Conservation (phyloP, 2,888 invertebrate species). For the Caenorhabditis afra region DNA sequence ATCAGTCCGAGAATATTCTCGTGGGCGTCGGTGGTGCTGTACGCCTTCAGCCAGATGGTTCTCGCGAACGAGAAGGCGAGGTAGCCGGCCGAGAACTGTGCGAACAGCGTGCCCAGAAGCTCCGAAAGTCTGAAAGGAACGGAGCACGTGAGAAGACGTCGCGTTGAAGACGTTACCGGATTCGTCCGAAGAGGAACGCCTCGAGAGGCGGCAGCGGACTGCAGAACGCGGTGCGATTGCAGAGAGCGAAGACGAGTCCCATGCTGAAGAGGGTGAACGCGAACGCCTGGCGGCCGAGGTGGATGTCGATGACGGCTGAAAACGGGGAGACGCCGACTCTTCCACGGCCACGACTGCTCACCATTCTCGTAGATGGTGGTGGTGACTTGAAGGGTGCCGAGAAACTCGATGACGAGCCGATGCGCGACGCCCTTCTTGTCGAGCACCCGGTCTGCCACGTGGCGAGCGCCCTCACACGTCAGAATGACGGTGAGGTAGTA, state of each 20-base stretch:
- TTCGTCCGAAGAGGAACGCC: conserved; percentile 47
- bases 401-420: conserved; percentile 59
- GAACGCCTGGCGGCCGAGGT: conserved; percentile 62
- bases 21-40: conserved; percentile 37
- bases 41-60: conserved; percentile 46
- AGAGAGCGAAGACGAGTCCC: conserved; percentile 60
- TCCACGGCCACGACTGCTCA: conserved; percentile 14
- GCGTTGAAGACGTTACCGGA: conserved; percentile 16
- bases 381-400: conserved; percentile 63
- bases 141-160: not conserved
- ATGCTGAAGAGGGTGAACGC: conserved; percentile 58
- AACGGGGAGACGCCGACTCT: not conserved
- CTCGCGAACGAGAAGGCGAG: conserved; percentile 43
- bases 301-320: conserved; percentile 64
- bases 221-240: conserved; percentile 58
- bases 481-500: conserved; percentile 53
- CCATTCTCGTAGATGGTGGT: conserved; percentile 68
- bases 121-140: conserved; percentile 29
- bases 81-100: conserved; percentile 54
- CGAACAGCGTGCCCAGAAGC: conserved; percentile 31
- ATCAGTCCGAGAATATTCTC: conserved; percentile 22
- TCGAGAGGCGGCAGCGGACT: conserved; percentile 63
- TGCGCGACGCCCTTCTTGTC: conserved; percentile 48
- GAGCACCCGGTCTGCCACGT: conserved; percentile 45
- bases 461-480: conserved; percentile 46